phyloP scores from a whole-genome alignment of 2,888 invertebrate species.

The Villa cingulata region DNA sequence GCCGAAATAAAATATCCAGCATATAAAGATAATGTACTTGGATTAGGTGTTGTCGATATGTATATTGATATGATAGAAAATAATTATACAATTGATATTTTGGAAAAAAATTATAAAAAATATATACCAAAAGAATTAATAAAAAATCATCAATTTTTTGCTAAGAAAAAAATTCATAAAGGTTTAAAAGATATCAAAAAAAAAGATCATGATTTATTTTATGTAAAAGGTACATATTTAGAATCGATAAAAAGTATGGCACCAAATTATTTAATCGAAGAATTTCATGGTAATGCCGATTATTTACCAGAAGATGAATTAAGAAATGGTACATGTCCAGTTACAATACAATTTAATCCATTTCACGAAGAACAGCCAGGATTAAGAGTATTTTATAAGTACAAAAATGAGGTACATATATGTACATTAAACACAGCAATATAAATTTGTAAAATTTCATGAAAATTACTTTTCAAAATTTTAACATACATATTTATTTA shows the following conservation, averaged over 20 bases:
- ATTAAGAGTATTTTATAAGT: slow-evolving; percentile 47
- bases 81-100: slow-evolving; percentile 47
- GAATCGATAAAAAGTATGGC: slow-evolving; percentile 66
- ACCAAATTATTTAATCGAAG: slow-evolving; percentile 68
- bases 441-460: too few relatives aligned
- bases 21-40: slow-evolving; percentile 62
- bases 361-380: slow-evolving; percentile 52
- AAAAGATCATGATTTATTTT: slow-evolving; percentile 43
- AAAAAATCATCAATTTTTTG: slow-evolving; percentile 58
- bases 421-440: not conserved
- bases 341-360: slow-evolving; percentile 49
- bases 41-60: slow-evolving; percentile 80
- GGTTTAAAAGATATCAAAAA: slow-evolving; percentile 44
- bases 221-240: slow-evolving; percentile 67
- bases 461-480: too few relatives aligned
- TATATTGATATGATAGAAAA: slow-evolving; percentile 69
- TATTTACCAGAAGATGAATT: slow-evolving; percentile 42
- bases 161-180: slow-evolving; percentile 60
- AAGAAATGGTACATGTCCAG: slow-evolving; percentile 54
- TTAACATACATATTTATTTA: not conserved
- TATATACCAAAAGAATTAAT: slow-evolving; percentile 70
- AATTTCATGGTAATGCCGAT: slow-evolving; percentile 44
- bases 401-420: slow-evolving; percentile 44
- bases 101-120: slow-evolving; percentile 66
- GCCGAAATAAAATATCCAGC: slow-evolving; percentile 66